Evolutionary conservation across 2,888 invertebrate genomes (phyloP).

Genomic region (Caenorhabditis sp.): DNA sequence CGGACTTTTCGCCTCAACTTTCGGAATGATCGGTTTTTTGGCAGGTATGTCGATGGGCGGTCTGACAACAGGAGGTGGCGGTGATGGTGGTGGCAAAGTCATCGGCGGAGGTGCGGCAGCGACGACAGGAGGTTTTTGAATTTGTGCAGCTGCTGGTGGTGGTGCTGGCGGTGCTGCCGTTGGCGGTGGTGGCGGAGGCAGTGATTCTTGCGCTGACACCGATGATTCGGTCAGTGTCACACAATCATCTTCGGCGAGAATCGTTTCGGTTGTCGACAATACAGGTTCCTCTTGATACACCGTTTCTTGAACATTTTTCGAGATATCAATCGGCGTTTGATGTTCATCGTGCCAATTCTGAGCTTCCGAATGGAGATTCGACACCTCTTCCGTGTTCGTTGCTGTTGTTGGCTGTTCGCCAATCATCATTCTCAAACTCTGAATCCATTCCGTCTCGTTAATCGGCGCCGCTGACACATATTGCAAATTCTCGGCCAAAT

Average conservation of each 20-base stretch:
- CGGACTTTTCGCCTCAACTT: slow-evolving; percentile 15
- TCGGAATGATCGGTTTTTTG: not conserved
- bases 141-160: not conserved
- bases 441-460: slow-evolving; percentile 48
- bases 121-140: too few relatives aligned
- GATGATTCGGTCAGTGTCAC: slow-evolving; percentile 8
- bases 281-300: too few relatives aligned
- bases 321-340: slow-evolving; percentile 48
- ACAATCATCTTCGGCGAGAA: not conserved
- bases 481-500: slow-evolving; percentile 54
- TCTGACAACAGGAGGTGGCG: not conserved
- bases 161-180: not conserved
- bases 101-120: not conserved
- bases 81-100: not conserved
- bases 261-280: not conserved
- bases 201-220: not conserved
- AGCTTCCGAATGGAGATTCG: slow-evolving; percentile 32
- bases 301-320: not conserved
- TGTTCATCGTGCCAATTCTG: slow-evolving; percentile 51
- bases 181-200: not conserved
- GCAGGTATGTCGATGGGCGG: not conserved
- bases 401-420: slow-evolving; percentile 4
- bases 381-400: slow-evolving; percentile 5
- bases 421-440: slow-evolving; percentile 32
- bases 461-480: slow-evolving; percentile 37